These are phyloP conservation scores for Orchestes rusci DNA, from an alignment of 2,888 invertebrate genomes.

Conservation along the genomic window DNA sequence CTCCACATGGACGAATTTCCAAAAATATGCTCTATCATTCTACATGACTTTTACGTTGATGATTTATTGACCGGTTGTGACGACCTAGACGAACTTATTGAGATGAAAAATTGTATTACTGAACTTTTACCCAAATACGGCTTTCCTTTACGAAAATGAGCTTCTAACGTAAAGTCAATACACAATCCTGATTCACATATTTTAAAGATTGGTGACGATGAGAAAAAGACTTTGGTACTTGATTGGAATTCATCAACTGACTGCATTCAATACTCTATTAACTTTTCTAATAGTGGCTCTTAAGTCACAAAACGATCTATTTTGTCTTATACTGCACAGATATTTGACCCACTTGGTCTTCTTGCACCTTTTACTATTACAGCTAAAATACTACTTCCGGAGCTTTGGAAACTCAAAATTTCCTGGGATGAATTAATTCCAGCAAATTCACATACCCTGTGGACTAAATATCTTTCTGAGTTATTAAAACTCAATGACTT, in stretches of 20 bases:
- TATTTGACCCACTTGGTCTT: constrained; percentile 5
- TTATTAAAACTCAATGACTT: constrained; percentile 1
- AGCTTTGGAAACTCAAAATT: too few species aligned
- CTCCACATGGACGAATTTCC: constrained; percentile 6
- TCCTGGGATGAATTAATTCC: constrained; percentile 4
- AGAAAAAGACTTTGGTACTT: constrained; percentile 5
- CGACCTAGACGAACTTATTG: constrained; percentile 1
- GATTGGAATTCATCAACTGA: constrained; percentile 1
- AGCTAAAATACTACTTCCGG: constrained; percentile 1
- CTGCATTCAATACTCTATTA: constrained; percentile 1
- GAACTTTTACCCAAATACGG: constrained; percentile 1
- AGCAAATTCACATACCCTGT: neutral
- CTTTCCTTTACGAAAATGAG: constrained; percentile 4
- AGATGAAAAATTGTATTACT: constrained; percentile 7
- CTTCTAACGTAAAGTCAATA: neutral
- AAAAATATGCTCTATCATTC: constrained; percentile 9
- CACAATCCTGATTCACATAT: neutral
- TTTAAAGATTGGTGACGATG: neutral
- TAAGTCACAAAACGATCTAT: constrained; percentile 5
- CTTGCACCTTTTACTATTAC: constrained; percentile 3
- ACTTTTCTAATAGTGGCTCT: neutral
- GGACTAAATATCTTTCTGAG: constrained; percentile 2
- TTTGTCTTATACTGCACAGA: constrained; percentile 1
- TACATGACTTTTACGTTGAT: constrained; percentile 26
- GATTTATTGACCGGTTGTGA: constrained; percentile 20